phyloP scores from a whole-genome alignment of 92 coral and sea anemone genomes.

The Palythoa heliodiscus region DNA sequence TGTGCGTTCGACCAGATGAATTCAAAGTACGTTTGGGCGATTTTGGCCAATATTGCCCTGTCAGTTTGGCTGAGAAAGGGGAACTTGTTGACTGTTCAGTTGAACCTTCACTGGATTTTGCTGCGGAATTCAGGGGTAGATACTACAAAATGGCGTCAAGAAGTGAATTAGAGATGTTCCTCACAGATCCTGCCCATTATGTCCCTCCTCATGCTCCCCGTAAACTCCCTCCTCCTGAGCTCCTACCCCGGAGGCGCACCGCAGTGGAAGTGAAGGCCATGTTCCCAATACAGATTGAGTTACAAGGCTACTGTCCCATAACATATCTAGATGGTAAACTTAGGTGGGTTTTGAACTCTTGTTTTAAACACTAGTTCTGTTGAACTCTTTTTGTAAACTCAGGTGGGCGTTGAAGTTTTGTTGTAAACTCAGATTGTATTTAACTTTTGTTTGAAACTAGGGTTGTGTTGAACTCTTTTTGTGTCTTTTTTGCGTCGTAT shows the following conservation, averaged over 20 bases:
- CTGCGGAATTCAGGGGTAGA: conserved; percentile 97
- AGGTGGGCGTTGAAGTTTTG: too few relatives aligned
- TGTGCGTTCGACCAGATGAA: too few relatives aligned
- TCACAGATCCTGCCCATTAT: conserved; percentile 82
- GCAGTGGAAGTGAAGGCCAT: conserved; percentile 84
- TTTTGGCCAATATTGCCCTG: too few relatives aligned
- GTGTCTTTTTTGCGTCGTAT: too few relatives aligned
- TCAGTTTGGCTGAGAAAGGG: too few relatives aligned
- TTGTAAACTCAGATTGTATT: too few relatives aligned
- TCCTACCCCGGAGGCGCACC: conserved; percentile 82
- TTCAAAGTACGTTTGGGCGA: too few relatives aligned
- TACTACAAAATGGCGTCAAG: conserved; percentile 91
- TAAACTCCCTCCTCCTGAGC: conserved; percentile 79
- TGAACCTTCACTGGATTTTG: conserved; percentile 79
- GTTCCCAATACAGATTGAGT: conserved; percentile 90
- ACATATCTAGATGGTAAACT: conserved; percentile 93
- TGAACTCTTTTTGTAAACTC: too few relatives aligned
- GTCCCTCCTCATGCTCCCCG: conserved; percentile 95
- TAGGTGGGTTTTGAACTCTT: conserved; percentile 47
- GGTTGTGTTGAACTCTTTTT: too few relatives aligned
- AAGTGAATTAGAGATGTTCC: conserved; percentile 83
- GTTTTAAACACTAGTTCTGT: too few relatives aligned
- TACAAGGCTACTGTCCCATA: conserved; percentile 97
- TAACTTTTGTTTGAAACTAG: too few relatives aligned
- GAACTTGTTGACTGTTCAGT: conserved; percentile 94